These are phyloP conservation scores for Hydrolagus colliei DNA, from an alignment of 2,797 vertebrate species.

Conservation along the genomic window DNA sequence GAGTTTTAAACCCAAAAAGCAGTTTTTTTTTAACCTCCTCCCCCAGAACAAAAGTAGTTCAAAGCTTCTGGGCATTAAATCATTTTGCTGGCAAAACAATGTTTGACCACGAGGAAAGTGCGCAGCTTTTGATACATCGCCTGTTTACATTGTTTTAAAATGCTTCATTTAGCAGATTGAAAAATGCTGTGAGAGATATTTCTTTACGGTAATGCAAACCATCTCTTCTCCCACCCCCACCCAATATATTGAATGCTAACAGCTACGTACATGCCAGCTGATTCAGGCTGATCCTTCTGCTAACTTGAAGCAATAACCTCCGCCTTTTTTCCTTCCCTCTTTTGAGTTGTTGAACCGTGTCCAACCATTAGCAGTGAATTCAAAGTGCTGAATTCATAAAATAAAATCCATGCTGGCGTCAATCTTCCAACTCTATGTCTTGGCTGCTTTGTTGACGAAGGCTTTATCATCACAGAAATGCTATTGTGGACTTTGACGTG, in stretches of 20 bases:
- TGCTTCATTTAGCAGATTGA: slow-evolving; percentile 2
- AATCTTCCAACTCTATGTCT: neutral
- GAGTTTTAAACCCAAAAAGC: neutral
- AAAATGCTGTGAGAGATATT: neutral
- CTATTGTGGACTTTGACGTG: neutral
- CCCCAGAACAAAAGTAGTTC: neutral
- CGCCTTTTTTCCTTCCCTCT: too few species aligned
- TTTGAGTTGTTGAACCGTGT: neutral
- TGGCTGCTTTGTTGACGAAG: neutral
- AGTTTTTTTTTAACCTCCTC: neutral
- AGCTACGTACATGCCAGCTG: neutral
- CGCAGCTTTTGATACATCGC: too few species aligned
- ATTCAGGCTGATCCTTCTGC: neutral
- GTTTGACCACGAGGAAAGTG: slow-evolving; percentile 3
- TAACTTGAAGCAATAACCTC: neutral
- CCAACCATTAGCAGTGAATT: neutral
- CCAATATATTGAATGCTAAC: too few species aligned
- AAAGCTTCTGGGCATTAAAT: neutral
- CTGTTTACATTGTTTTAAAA: slow-evolving; percentile 2
- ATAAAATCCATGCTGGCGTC: neutral
- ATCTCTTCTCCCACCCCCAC: neutral
- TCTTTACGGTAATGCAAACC: neutral
- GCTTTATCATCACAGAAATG: neutral
- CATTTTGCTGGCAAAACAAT: neutral
- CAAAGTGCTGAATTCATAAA: neutral